phyloP scores from a whole-genome alignment of 2,113 vertebrate genomes.

The Microcebus tavaratra region DNA sequence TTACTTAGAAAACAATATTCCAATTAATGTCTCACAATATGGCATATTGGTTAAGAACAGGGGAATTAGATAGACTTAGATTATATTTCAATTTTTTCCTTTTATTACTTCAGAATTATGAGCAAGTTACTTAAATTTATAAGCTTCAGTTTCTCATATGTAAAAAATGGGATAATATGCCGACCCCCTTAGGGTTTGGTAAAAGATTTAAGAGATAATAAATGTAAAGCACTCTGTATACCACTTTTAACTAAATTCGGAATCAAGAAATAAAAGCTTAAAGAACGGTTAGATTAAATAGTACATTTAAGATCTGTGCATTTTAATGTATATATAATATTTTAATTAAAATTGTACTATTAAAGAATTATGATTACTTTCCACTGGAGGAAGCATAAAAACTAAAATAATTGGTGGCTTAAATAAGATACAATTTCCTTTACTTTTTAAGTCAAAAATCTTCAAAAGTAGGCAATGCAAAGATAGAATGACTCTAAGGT shows the following conservation, averaged over 20 bases:
- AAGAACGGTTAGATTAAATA: not conserved
- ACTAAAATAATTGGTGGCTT: not conserved
- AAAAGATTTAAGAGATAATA: slow-evolving; percentile 23
- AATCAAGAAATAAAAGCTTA: not conserved
- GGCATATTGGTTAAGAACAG: not conserved
- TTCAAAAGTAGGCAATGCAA: not conserved
- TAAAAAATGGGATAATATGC: not conserved
- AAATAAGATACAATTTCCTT: not conserved
- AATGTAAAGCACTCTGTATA: not conserved
- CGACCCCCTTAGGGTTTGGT: not conserved
- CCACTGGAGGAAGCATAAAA: not conserved
- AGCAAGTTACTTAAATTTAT: not conserved
- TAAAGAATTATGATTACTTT: not conserved
- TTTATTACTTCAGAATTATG: not conserved
- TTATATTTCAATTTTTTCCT: not conserved
- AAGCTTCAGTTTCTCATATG: not conserved
- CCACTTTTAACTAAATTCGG: not conserved
- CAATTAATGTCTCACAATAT: not conserved
- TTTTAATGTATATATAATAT: not conserved
- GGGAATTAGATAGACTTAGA: not conserved
- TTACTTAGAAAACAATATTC: not conserved
- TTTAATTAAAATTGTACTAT: not conserved
- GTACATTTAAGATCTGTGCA: not conserved
- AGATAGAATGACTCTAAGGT: not conserved
- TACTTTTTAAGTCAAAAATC: not conserved